phyloP scores from a whole-genome alignment of 1,140 invertebrate species.

The Drosophila truncata region DNA sequence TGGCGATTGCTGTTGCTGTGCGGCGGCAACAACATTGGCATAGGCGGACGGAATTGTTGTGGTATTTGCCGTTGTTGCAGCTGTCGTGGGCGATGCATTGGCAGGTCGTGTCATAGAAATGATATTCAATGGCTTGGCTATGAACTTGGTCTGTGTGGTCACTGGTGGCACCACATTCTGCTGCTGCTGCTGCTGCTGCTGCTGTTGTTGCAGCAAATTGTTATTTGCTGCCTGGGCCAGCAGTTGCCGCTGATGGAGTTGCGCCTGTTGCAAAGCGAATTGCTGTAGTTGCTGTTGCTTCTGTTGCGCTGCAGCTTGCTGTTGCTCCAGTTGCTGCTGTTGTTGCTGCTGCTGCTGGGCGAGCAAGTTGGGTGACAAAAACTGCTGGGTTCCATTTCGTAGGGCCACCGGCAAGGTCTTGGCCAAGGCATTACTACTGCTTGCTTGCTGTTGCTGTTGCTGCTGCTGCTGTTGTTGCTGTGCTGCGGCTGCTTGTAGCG shows the following conservation, averaged over 20 bases:
- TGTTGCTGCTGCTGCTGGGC: slow-evolving; percentile 62
- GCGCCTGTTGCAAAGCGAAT: slow-evolving; percentile 69
- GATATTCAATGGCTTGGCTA: slow-evolving; percentile 78
- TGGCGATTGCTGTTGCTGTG: slow-evolving; percentile 47
- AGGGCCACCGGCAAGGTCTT: slow-evolving; percentile 64
- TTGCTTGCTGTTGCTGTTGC: slow-evolving; percentile 58
- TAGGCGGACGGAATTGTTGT: slow-evolving; percentile 77
- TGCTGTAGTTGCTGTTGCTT: slow-evolving; percentile 78
- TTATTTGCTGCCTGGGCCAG: slow-evolving; percentile 71
- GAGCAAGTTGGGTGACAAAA: slow-evolving; percentile 61
- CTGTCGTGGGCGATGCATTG: slow-evolving; percentile 65
- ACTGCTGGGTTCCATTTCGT: slow-evolving; percentile 69
- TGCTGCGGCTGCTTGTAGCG: slow-evolving; percentile 64
- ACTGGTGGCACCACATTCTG: slow-evolving; percentile 81
- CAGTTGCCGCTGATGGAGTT: slow-evolving; percentile 68
- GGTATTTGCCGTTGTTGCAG: slow-evolving; percentile 50
- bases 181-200: slow-evolving; percentile 59
- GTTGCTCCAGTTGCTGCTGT: slow-evolving; percentile 53
- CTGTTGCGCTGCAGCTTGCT: slow-evolving; percentile 52
- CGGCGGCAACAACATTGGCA: slow-evolving; percentile 64
- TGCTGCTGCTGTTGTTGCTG: slow-evolving; percentile 48
- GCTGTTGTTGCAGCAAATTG: slow-evolving; percentile 81
- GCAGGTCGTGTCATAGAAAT: slow-evolving; percentile 75
- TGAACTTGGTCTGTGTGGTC: slow-evolving; percentile 78
- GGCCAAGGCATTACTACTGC: slow-evolving; percentile 60